Conservation (phyloP, 2,888 invertebrate species). For the Liposcelis brunnea region DNA sequence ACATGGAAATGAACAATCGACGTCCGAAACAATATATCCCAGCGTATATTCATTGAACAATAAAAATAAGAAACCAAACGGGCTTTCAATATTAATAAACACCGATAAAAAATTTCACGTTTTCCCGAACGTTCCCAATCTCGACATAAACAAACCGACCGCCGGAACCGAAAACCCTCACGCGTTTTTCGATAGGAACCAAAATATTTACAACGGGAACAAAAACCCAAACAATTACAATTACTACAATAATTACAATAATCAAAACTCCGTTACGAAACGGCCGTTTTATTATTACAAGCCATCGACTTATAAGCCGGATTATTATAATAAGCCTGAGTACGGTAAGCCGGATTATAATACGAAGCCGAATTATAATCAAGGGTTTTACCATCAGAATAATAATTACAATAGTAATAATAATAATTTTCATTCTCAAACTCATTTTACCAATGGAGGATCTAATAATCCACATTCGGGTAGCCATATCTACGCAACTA, state of each 20-base stretch:
- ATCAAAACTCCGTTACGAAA: constrained; percentile 4
- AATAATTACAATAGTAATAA: not conserved
- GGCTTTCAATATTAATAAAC: constrained; percentile 3
- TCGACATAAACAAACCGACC: no score
- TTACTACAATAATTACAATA: constrained; percentile 1
- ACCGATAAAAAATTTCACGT: not conserved
- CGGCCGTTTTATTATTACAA: constrained; percentile 6
- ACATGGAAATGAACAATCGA: not conserved
- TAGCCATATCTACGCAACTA: no score
- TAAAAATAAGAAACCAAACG: not conserved
- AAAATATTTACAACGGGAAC: not conserved
- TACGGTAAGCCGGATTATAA: not conserved
- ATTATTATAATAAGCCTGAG: not conserved
- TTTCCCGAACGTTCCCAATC: not conserved
- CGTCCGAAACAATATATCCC: not conserved
- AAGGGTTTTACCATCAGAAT: no score
- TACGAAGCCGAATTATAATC: not conserved
- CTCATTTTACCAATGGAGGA: not conserved
- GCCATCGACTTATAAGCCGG: not conserved
- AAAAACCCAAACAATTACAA: not conserved
- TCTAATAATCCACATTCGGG: no score
- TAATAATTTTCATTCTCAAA: not conserved
- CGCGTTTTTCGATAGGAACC: constrained; percentile 2
- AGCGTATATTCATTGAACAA: no score
- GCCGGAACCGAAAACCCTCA: not conserved